Conservation (phyloP, 2,888 invertebrate genomes). For the Choristoneura rosaceana region DNA sequence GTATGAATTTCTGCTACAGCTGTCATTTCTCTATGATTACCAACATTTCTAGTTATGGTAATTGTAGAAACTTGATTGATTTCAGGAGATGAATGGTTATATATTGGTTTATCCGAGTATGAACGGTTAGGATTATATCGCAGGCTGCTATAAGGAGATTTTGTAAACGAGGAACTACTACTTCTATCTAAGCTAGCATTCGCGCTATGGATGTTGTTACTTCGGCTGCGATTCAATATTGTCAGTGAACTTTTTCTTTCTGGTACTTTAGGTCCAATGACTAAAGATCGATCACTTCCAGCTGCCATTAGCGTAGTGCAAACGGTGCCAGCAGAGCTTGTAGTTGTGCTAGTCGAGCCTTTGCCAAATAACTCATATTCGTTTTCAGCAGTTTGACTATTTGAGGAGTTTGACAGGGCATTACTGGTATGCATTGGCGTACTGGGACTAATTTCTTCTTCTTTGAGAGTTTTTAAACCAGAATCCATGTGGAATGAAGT, state of each 20-base stretch:
- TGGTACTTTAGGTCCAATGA: slow-evolving; percentile 91
- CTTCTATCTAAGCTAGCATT: slow-evolving; percentile 86
- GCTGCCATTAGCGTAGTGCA: slow-evolving; percentile 92
- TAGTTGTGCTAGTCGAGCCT: slow-evolving; percentile 95
- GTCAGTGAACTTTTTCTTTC: slow-evolving; percentile 92
- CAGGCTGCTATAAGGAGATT: slow-evolving; percentile 74
- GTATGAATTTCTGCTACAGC: slow-evolving; percentile 86
- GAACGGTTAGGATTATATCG: slow-evolving; percentile 70
- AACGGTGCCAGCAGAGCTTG: slow-evolving; percentile 95
- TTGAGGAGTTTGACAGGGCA: slow-evolving; percentile 88
- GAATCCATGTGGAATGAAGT: slow-evolving; percentile 99
- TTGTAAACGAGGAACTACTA: slow-evolving; percentile 71
- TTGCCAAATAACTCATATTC: slow-evolving; percentile 96
- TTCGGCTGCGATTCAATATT: slow-evolving; percentile 85
- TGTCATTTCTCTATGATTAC: slow-evolving; percentile 82
- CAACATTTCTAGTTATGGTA: slow-evolving; percentile 75
- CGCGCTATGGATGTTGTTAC: slow-evolving; percentile 76
- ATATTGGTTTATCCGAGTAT: slow-evolving; percentile 67
- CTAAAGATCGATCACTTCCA: slow-evolving; percentile 86
- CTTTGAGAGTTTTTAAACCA: slow-evolving; percentile 93
- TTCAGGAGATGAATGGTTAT: slow-evolving; percentile 73
- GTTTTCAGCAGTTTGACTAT: slow-evolving; percentile 92
- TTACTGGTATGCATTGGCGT: slow-evolving; percentile 90
- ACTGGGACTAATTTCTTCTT: slow-evolving; percentile 87
- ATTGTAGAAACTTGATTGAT: slow-evolving; percentile 69